These are phyloP conservation scores for Champsocephalus esox DNA, from an alignment of 2,797 vertebrate species.

Conservation along the genomic window DNA sequence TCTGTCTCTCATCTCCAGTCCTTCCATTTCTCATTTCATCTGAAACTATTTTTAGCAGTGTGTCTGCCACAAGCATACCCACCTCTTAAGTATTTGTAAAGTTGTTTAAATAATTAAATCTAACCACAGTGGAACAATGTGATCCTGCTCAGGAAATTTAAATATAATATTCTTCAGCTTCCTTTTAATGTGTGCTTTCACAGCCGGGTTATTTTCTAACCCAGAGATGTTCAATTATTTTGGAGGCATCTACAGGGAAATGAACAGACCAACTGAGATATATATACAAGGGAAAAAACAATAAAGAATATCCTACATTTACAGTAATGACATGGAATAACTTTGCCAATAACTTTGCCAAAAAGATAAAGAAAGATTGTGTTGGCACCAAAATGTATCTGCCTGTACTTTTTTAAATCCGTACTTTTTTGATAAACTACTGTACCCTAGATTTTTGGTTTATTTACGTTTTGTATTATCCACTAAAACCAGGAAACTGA, in stretches of 20 bases:
- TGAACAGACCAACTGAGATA: not conserved
- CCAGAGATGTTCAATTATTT: slow-evolving; percentile 1
- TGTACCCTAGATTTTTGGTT: not conserved
- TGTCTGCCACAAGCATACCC: not conserved
- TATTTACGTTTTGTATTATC: not conserved
- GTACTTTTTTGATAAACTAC: not conserved
- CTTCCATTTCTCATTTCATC: not conserved
- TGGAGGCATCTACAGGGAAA: not conserved
- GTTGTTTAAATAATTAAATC: slow-evolving; percentile 17
- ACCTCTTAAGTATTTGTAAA: not conserved
- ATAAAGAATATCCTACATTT: not conserved
- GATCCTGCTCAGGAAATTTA: slow-evolving; percentile 1
- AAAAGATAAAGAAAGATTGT: no score
- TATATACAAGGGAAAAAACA: not conserved
- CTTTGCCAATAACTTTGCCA: not conserved
- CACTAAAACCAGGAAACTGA: not conserved
- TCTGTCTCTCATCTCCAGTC: not conserved
- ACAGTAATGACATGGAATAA: not conserved
- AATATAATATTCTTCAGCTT: not conserved
- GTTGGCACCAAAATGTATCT: no score
- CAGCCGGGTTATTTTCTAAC: slow-evolving; percentile 4
- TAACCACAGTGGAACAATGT: not conserved
- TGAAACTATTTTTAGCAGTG: not conserved
- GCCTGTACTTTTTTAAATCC: not conserved
- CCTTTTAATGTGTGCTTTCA: slow-evolving; percentile 7